phyloP scores from a whole-genome alignment of 2,113 vertebrate species.

The Hippolais icterina region DNA sequence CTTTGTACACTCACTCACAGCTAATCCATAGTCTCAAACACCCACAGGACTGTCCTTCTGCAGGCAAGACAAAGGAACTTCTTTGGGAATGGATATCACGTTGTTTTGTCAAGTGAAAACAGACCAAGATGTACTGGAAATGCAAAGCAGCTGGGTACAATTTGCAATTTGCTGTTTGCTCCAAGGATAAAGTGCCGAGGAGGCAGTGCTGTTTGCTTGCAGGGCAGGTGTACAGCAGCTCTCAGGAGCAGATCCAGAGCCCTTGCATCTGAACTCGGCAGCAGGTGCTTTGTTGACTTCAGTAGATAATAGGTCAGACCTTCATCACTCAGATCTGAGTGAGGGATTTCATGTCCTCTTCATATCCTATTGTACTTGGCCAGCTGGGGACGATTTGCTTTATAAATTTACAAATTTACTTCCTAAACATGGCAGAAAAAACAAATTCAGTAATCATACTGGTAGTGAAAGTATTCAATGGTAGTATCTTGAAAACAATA shows the following conservation, averaged over 20 bases:
- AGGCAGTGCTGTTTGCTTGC: not conserved
- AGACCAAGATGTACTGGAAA: not conserved
- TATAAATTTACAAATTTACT: not conserved
- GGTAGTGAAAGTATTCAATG: not conserved
- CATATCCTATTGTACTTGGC: not conserved
- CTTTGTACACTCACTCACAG: not conserved
- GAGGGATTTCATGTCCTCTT: not conserved
- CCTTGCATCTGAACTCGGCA: not conserved
- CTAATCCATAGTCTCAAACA: not conserved
- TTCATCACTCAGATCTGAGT: not conserved
- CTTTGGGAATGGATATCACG: not conserved
- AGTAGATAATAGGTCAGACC: not conserved
- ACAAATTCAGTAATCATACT: not conserved
- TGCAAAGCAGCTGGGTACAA: accelerated
- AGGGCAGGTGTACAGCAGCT: accelerated
- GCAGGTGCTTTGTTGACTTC: not conserved
- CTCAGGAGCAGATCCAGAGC: not conserved
- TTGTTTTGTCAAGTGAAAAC: not conserved
- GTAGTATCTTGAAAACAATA: not conserved
- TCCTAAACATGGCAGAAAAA: not conserved
- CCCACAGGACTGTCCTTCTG: not conserved
- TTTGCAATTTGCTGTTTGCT: not conserved
- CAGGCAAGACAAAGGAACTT: not conserved
- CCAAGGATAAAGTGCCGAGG: not conserved
- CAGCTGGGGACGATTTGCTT: not conserved